Percentiles rank a stretch among this genome's conserved stretches.
These are phyloP conservation scores for Lontra canadensis DNA, from an alignment of 2,113 vertebrate species.

Conservation along the genomic window DNA sequence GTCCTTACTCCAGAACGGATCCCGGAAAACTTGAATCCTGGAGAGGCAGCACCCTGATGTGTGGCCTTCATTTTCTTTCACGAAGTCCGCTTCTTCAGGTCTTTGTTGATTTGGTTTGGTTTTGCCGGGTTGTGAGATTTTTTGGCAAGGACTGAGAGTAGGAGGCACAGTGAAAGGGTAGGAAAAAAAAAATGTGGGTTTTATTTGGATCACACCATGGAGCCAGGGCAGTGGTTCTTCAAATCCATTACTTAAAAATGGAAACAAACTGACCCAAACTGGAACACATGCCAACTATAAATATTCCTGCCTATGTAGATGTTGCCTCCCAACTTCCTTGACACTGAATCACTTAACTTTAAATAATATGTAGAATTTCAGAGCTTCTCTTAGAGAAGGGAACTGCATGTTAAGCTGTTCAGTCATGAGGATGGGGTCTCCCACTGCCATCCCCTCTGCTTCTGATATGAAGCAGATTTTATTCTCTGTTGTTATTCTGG, in stretches of 20 bases:
- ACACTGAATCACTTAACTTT: background rate
- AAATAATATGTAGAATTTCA: background rate
- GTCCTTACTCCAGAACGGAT: background rate
- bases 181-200: background rate
- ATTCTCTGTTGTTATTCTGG: background rate
- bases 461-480: background rate
- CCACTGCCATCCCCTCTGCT: background rate
- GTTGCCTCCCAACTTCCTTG: background rate
- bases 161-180: background rate
- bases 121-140: background rate
- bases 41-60: background rate
- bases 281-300: slow-evolving; percentile 43
- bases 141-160: background rate
- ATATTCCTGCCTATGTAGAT: background rate
- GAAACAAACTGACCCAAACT: background rate
- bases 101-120: background rate
- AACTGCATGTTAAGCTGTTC: background rate
- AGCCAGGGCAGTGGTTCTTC: background rate
- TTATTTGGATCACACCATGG: background rate
- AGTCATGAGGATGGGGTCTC: background rate
- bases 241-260: background rate
- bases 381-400: slow-evolving; percentile 56
- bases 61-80: background rate
- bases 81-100: no score
- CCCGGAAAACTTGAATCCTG: background rate